phyloP scores from a whole-genome alignment of 2,888 invertebrate genomes.

The Dorcus parallelipipedus region DNA sequence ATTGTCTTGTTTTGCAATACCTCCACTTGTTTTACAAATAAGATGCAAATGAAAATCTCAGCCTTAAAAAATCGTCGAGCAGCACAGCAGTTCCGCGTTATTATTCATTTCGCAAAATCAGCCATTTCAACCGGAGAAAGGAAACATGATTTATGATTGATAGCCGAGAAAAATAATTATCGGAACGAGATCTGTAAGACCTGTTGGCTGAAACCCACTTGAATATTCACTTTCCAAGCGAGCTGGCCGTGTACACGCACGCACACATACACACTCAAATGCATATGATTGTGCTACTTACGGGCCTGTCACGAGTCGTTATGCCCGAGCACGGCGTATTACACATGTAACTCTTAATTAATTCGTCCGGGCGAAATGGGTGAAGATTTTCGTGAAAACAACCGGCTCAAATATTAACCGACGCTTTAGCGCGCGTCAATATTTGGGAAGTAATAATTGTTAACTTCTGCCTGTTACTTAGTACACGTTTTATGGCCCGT shows the following conservation, averaged over 20 bases:
- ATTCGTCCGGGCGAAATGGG: too few species aligned
- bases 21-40: conserved; percentile 2
- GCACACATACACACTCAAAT: not conserved
- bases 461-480: too few species aligned
- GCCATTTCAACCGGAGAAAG: conserved; percentile 18
- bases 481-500: too few species aligned
- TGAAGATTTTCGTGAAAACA: too few species aligned
- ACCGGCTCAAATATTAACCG: too few species aligned
- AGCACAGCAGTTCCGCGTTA: too few species aligned
- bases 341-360: too few species aligned
- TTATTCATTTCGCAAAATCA: conserved; percentile 4
- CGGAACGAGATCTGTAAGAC: conserved; percentile 11
- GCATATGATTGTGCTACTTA: conserved; percentile 13
- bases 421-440: too few species aligned
- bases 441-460: too few species aligned
- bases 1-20: not conserved
- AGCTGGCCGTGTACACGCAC: not conserved
- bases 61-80: not conserved
- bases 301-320: too few species aligned
- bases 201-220: conserved; percentile 14
- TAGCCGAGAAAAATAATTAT: conserved; percentile 17
- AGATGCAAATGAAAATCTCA: conserved; percentile 10
- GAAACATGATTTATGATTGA: conserved; percentile 13
- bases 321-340: too few species aligned
- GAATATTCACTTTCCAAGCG: conserved; percentile 12